Evolutionary conservation across 2,888 invertebrate species (phyloP), one percentile per base, ranked within the genome.

Genomic region (Teleogryllus oceanicus): DNA sequence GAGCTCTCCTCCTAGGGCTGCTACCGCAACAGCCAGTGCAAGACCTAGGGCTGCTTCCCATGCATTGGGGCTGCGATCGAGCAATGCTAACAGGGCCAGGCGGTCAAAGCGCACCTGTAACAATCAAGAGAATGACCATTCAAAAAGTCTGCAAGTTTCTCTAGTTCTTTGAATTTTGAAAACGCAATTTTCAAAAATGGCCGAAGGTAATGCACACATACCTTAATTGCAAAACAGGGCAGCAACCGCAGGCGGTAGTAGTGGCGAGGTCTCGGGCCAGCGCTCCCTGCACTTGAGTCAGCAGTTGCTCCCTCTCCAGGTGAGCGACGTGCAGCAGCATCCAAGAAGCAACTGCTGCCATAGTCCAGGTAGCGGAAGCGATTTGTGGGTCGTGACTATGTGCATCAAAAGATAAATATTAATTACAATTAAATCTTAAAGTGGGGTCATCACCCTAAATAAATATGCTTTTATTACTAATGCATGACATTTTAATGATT

Each of bases 91-190:
- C 76, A 99, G 88, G 83, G 96, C 95, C 78, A 99, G 89, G 77
- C 99, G 92, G 87, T 99, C 98, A 90, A 98, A 94, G 79, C 94
- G 92, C 62, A 99, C 92, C 89, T 96, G 97, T 11, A 74, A 76
- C 21, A 74, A 8, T 37, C 1, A 5, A 37, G 37, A 37, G 37
- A 37, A 37, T 37, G 8, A 37, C 37, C 37, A 37, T 5, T 37
- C 37, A 37, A 8, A 5, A 37, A 37, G 8, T 8, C 37, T 8
- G 8, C 5, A 37, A 1, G 37, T 8, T 37, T 8, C 37, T 37
- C 37, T 37, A 5, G 37, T 37, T 37, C 8, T 37, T 37, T 37
- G 8, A 37, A 37, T 37, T 37, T 37, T 37, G 37, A 37, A 37
- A 37, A 8, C 37, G 8, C 8, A 8, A 8, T 8, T 0, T 37